These are phyloP conservation scores for Turdus rufiventris DNA, from an alignment of 2,113 vertebrate genomes.

Conservation along the genomic window DNA sequence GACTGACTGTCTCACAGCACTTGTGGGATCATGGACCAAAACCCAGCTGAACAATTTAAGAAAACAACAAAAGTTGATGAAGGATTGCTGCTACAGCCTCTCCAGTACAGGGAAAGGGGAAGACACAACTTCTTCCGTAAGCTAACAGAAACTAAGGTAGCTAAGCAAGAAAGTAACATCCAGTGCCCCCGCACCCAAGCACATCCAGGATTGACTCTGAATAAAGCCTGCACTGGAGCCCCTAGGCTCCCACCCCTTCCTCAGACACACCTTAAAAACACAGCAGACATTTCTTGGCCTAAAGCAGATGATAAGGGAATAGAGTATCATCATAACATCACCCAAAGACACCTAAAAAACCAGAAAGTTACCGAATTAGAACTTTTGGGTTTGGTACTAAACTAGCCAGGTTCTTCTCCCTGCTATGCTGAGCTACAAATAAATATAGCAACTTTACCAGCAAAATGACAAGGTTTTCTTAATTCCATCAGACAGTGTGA, in stretches of 20 bases:
- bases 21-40: neutral
- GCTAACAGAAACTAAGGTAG: neutral
- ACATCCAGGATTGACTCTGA: neutral
- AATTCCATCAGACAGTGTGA: constrained; percentile 52
- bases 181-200: accelerated
- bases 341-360: neutral
- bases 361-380: neutral
- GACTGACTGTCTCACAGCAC: accelerated
- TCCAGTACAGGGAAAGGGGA: neutral
- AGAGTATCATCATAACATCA: neutral
- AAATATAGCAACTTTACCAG: constrained; percentile 39
- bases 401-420: neutral
- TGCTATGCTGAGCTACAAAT: neutral
- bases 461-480: constrained; percentile 50
- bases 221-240: accelerated
- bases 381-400: neutral
- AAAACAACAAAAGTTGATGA: neutral
- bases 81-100: neutral
- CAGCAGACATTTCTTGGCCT: neutral
- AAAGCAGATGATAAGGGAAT: neutral
- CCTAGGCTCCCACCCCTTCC: neutral
- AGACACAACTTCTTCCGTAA: neutral
- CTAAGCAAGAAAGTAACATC: neutral
- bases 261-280: neutral
- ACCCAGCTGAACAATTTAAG: neutral